Percentiles rank a stretch among this genome's conserved stretches.
phyloP scores from a whole-genome alignment of 2,888 invertebrate species.

The Agrotis exclamationis region DNA sequence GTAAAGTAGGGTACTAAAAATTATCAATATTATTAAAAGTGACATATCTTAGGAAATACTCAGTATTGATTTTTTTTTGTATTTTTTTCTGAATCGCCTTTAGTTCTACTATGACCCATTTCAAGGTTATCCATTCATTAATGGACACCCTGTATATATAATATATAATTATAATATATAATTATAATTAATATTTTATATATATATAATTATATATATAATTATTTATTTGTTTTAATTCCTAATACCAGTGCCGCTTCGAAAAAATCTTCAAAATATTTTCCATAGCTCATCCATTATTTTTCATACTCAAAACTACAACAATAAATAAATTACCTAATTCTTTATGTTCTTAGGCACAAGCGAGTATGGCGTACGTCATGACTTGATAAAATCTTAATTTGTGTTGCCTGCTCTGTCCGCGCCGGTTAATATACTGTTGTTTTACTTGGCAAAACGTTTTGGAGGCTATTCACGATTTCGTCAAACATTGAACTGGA shows the following conservation, averaged over 20 bases:
- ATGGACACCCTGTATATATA: too few relatives aligned
- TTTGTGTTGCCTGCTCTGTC: constrained; percentile 77
- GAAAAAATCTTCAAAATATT: neutral
- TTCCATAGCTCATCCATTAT: neutral
- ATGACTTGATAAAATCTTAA: constrained; percentile 84
- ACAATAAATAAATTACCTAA: constrained; percentile 64
- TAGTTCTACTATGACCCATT: too few relatives aligned
- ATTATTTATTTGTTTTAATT: neutral
- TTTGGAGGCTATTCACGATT: constrained; percentile 61
- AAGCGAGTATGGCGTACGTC: constrained; percentile 69
- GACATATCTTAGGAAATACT: too few relatives aligned
- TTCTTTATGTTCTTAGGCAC: constrained; percentile 67
- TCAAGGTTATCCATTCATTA: too few relatives aligned
- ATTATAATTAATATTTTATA: too few relatives aligned
- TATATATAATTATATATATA: too few relatives aligned
- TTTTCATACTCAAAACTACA: constrained; percentile 31
- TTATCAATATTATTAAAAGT: too few relatives aligned
- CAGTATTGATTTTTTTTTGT: too few relatives aligned
- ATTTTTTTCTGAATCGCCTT: too few relatives aligned
- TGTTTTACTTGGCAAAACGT: constrained; percentile 65
- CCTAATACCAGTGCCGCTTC: too few relatives aligned
- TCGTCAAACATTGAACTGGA: constrained; percentile 49
- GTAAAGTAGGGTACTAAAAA: too few relatives aligned
- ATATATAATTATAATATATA: too few relatives aligned
- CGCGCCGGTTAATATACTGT: constrained; percentile 69